phyloP scores from a whole-genome alignment of 2,797 vertebrate species.

The Otolemur crassicaudatus region DNA sequence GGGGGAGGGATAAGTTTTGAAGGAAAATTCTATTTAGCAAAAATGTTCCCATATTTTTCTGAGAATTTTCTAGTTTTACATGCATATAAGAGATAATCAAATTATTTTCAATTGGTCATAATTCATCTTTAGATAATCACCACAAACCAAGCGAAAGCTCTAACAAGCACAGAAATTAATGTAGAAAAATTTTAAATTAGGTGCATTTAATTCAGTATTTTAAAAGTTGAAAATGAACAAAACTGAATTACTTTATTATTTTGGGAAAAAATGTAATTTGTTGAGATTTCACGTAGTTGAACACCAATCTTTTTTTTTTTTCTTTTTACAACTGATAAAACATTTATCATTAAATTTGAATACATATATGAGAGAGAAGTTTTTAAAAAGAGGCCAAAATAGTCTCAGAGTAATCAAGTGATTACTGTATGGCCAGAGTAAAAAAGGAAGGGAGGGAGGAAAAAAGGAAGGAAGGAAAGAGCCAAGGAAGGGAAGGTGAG shows the following conservation, averaged over 20 bases:
- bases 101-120: neutral
- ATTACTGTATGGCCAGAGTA: neutral
- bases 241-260: neutral
- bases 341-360: neutral
- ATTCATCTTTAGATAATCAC: neutral
- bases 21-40: slow-evolving; percentile 27
- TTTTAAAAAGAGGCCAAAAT: neutral
- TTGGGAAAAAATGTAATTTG: neutral
- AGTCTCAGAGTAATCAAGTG: neutral
- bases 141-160: neutral
- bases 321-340: neutral
- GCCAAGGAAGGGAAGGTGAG: neutral
- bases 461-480: too few species aligned
- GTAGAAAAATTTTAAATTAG: neutral
- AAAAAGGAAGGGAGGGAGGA: rapidly evolving
- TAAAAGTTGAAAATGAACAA: neutral
- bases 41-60: slow-evolving; percentile 2
- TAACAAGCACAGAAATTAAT: neutral
- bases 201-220: neutral
- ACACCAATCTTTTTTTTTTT: neutral
- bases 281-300: neutral
- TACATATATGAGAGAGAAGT: neutral
- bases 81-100: neutral
- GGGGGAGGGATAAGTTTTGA: neutral
- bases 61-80: neutral